These are phyloP conservation scores for Desmodus rotundus DNA, from an alignment of 2,113 vertebrate genomes.

Conservation along the genomic window DNA sequence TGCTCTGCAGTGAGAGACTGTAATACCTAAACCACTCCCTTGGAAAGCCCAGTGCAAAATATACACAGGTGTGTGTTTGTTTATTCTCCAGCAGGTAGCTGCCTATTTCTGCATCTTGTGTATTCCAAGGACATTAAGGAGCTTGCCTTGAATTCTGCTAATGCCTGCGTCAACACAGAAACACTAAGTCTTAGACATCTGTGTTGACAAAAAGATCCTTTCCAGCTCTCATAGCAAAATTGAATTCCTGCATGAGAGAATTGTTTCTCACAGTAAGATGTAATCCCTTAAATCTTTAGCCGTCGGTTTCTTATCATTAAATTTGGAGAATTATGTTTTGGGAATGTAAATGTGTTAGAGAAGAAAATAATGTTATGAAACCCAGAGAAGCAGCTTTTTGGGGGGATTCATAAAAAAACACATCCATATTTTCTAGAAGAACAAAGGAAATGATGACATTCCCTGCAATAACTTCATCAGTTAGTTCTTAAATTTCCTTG, in stretches of 20 bases:
- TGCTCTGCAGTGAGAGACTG: background rate
- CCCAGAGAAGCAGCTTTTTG: conserved; percentile 16
- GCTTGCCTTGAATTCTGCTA: conserved; percentile 11
- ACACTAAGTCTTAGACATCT: background rate
- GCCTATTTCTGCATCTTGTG: background rate
- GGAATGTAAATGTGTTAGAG: background rate
- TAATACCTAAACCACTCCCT: background rate
- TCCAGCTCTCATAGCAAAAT: background rate
- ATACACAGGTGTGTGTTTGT: background rate
- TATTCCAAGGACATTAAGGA: background rate
- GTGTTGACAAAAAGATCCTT: background rate
- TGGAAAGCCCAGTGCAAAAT: background rate
- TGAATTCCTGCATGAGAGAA: conserved; percentile 21
- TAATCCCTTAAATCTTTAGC: conserved; percentile 33
- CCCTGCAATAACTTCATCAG: background rate
- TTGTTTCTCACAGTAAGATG: background rate
- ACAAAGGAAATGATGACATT: background rate
- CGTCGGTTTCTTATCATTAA: conserved; percentile 41
- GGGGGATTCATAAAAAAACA: conserved; percentile 16
- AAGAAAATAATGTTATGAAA: conserved; percentile 33
- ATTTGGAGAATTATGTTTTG: conserved; percentile 11
- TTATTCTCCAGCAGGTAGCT: background rate
- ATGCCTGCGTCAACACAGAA: background rate
- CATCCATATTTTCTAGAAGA: conserved; percentile 35
- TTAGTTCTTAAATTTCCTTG: background rate